Conservation (phyloP, 1,140 invertebrate species). For the Ptiloglossa arizonensis region DNA sequence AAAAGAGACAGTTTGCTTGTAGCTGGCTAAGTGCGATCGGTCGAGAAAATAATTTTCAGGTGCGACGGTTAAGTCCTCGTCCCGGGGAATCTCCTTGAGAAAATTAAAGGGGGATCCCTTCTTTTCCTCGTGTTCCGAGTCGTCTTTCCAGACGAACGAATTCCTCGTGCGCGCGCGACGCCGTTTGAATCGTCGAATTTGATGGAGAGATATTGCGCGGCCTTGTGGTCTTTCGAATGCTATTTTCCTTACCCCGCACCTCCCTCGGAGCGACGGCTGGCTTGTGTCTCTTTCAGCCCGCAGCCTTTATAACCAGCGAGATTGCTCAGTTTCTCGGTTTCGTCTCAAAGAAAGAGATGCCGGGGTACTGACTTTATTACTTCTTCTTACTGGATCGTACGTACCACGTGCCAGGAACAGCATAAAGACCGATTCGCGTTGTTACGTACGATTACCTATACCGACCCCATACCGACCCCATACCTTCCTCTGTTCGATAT, state of each 20-base stretch:
- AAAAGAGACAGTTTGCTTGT: constrained; percentile 1
- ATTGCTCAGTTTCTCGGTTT: constrained; percentile 55
- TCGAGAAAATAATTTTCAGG: constrained; percentile 56
- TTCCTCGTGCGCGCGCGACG: neutral
- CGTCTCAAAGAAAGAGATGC: constrained; percentile 41
- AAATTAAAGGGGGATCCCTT: constrained; percentile 35
- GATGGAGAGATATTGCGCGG: constrained; percentile 62
- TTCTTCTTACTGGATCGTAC: constrained; percentile 48
- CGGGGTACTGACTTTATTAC: constrained; percentile 62
- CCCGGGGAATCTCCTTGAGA: neutral
- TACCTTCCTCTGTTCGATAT: too few species aligned
- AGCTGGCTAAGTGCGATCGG: constrained; percentile 26
- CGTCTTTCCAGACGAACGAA: constrained; percentile 20
- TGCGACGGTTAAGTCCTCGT: constrained; percentile 26
- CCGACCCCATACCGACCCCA: too few species aligned
- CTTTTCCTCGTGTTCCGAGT: constrained; percentile 1
- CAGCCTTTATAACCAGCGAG: constrained; percentile 54
- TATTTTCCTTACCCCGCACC: constrained; percentile 37
- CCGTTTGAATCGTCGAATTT: constrained; percentile 55
- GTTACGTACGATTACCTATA: neutral
- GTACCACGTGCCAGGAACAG: constrained; percentile 5
- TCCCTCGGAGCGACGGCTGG: too few species aligned
- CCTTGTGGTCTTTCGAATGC: constrained; percentile 48
- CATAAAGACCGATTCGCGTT: neutral
- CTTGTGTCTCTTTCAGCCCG: constrained; percentile 50